These are phyloP conservation scores for Microplitis deprimator DNA, from an alignment of 2,888 invertebrate species.

Conservation along the genomic window DNA sequence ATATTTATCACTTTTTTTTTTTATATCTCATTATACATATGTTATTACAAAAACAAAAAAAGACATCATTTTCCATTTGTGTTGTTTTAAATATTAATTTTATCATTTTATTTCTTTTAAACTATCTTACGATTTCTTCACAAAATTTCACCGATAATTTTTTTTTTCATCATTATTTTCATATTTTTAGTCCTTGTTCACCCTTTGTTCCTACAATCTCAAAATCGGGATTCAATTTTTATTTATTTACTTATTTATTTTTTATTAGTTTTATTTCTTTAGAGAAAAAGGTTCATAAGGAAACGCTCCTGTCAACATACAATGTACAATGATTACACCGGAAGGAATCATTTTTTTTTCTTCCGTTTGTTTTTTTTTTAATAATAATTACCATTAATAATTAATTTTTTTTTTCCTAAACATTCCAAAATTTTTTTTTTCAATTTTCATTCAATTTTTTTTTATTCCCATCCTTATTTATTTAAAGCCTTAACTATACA, in stretches of 20 bases:
- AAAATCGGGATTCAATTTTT: constrained; percentile 46
- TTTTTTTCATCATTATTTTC: neutral
- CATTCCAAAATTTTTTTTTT: constrained; percentile 45
- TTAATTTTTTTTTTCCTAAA: constrained; percentile 60
- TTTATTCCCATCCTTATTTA: constrained; percentile 45
- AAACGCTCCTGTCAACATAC: constrained; percentile 65
- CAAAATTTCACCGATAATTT: constrained; percentile 30
- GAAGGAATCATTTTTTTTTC: constrained; percentile 49
- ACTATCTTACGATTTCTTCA: constrained; percentile 8
- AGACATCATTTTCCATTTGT: constrained; percentile 23
- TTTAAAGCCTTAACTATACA: constrained; percentile 58
- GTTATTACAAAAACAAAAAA: constrained; percentile 31
- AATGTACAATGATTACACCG: constrained; percentile 67
- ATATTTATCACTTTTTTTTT: constrained; percentile 35
- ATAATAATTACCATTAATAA: constrained; percentile 60
- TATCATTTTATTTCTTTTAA: constrained; percentile 26
- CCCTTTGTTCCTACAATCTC: constrained; percentile 45
- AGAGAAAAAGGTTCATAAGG: constrained; percentile 56
- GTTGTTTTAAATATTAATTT: constrained; percentile 23
- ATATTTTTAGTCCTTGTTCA: constrained; percentile 35
- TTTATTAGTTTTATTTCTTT: too few species aligned
- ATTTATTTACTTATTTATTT: constrained; percentile 46
- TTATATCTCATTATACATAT: constrained; percentile 31
- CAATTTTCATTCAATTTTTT: constrained; percentile 22
- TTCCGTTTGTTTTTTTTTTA: constrained; percentile 55